Evolutionary conservation across 2,888 invertebrate genomes (phyloP).

Genomic region (Dolomedes plantarius): DNA sequence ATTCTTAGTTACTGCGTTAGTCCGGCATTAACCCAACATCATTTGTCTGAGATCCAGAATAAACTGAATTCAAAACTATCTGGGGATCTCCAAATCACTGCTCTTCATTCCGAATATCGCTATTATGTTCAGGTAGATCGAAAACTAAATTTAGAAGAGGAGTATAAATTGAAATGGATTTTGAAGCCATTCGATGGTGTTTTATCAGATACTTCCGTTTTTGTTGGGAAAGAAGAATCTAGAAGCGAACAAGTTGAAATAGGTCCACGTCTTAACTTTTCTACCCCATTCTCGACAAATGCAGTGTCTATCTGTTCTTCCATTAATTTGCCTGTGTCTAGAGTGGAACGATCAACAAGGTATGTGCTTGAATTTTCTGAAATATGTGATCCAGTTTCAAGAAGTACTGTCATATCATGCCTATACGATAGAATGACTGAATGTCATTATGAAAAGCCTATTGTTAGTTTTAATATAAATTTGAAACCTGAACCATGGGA

Average conservation of each 20-base stretch:
- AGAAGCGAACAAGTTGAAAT: conserved; percentile 27
- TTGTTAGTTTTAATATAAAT: conserved; percentile 80
- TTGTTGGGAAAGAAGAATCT: neutral
- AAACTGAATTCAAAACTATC: conserved; percentile 32
- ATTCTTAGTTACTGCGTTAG: conserved; percentile 39
- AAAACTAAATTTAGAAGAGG: conserved; percentile 81
- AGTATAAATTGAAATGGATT: conserved; percentile 85
- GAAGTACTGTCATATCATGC: conserved; percentile 71
- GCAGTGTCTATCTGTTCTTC: conserved; percentile 95
- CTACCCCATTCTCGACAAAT: conserved; percentile 96
- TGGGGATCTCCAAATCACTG: conserved; percentile 22
- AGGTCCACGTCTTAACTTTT: conserved; percentile 87
- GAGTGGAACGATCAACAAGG: conserved; percentile 89
- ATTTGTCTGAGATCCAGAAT: conserved; percentile 20
- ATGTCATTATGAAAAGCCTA: conserved; percentile 84
- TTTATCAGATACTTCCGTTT: conserved; percentile 8
- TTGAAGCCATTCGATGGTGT: conserved; percentile 81
- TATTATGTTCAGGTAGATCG: conserved; percentile 84
- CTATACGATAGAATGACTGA: conserved; percentile 96
- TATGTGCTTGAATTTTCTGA: conserved; percentile 80
- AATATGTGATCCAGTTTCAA: conserved; percentile 28
- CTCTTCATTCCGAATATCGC: conserved; percentile 84
- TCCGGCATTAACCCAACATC: conserved; percentile 44
- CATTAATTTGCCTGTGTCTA: conserved; percentile 84
- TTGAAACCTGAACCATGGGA: conserved; percentile 84